phyloP scores from a whole-genome alignment of 2,888 invertebrate species.

The Catotricha subobsoleta region DNA sequence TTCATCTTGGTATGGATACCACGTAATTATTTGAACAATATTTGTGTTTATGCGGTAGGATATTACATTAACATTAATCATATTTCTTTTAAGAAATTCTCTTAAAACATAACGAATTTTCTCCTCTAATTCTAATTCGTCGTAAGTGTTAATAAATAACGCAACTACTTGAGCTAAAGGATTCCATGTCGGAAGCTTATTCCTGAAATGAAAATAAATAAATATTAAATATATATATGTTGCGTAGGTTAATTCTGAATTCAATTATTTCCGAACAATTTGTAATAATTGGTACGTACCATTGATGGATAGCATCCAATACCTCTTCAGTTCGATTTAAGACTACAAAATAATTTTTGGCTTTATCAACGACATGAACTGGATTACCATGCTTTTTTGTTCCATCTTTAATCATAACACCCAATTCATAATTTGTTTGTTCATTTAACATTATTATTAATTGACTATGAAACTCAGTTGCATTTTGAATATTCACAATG shows the following conservation, averaged over 20 bases:
- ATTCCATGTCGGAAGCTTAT: slow-evolving; percentile 23
- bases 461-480: slow-evolving; percentile 7
- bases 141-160: slow-evolving; percentile 13
- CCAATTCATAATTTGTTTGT: slow-evolving; percentile 8
- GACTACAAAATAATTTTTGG: slow-evolving; percentile 24
- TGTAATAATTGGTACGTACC: neutral
- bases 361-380: slow-evolving; percentile 17
- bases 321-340: slow-evolving; percentile 22
- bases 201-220: slow-evolving; percentile 12
- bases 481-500: slow-evolving; percentile 7
- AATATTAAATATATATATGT: neutral
- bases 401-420: slow-evolving; percentile 9
- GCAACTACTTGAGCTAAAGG: slow-evolving; percentile 26
- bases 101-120: slow-evolving; percentile 9
- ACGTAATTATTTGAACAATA: slow-evolving; percentile 18
- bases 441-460: slow-evolving; percentile 7
- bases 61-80: slow-evolving; percentile 25
- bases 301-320: slow-evolving; percentile 19
- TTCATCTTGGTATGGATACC: slow-evolving; percentile 25
- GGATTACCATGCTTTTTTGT: slow-evolving; percentile 5
- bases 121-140: slow-evolving; percentile 15
- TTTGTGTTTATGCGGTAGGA: slow-evolving; percentile 19
- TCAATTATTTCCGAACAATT: neutral
- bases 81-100: slow-evolving; percentile 18
- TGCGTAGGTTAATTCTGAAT: neutral